Evolutionary conservation across 2,888 invertebrate genomes (phyloP).

Genomic region (Zygaena filipendulae): DNA sequence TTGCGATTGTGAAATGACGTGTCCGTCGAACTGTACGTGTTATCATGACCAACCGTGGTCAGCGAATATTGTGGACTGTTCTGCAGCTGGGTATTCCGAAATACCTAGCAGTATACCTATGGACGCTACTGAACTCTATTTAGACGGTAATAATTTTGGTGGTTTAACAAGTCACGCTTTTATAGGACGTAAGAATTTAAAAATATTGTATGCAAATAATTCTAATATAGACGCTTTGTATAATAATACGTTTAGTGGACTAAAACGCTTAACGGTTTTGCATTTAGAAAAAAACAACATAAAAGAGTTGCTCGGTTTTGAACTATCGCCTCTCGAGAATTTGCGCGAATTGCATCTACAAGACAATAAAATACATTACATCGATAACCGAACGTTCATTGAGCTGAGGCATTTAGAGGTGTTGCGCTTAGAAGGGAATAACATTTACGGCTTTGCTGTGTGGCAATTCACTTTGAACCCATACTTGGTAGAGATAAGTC

Average conservation of each 20-base stretch:
- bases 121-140: constrained; percentile 95
- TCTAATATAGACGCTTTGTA: constrained; percentile 86
- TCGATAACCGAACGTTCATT: constrained; percentile 87
- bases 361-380: constrained; percentile 83
- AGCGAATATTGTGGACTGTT: constrained; percentile 93
- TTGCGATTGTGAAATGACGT: constrained; percentile 97
- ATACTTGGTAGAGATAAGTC: constrained; percentile 86
- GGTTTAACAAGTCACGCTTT: constrained; percentile 90
- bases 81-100: constrained; percentile 80
- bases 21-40: constrained; percentile 93
- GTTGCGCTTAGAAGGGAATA: constrained; percentile 86
- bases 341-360: constrained; percentile 89
- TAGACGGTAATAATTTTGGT: constrained; percentile 92
- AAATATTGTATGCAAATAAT: constrained; percentile 88
- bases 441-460: constrained; percentile 82
- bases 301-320: constrained; percentile 81
- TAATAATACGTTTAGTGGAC: constrained; percentile 91
- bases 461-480: constrained; percentile 88
- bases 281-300: constrained; percentile 91
- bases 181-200: constrained; percentile 90
- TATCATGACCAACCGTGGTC: constrained; percentile 96
- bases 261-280: constrained; percentile 80
- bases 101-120: constrained; percentile 92
- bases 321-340: constrained; percentile 83
- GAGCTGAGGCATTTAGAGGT: constrained; percentile 85